A percentile compares a stretch with the other conserved stretches of the same genome.
These are phyloP conservation scores for Drosophila rhopaloa DNA, from an alignment of 1,140 invertebrate species.

Conservation along the genomic window DNA sequence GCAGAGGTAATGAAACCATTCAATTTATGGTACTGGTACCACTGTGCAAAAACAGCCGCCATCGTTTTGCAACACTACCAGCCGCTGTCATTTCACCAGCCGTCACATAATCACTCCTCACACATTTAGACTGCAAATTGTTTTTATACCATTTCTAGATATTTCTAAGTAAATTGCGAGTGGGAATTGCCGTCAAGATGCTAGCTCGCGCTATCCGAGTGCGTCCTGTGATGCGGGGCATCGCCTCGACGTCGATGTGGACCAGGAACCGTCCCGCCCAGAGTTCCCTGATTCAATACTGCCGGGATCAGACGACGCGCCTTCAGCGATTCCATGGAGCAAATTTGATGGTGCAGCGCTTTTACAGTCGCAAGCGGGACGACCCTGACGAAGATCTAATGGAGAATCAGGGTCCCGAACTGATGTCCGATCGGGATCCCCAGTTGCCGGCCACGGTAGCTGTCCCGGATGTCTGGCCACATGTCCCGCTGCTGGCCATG, in stretches of 20 bases:
- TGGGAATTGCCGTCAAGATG: slow-evolving; percentile 44
- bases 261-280: slow-evolving; percentile 39
- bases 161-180: slow-evolving; percentile 42
- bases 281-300: slow-evolving; percentile 42
- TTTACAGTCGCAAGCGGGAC: slow-evolving; percentile 53
- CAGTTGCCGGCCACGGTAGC: slow-evolving; percentile 94
- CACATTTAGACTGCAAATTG: slow-evolving; percentile 43
- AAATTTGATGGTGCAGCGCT: slow-evolving; percentile 44
- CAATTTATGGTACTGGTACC: not conserved
- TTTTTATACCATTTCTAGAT: slow-evolving; percentile 43
- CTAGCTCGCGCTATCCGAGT: slow-evolving; percentile 59
- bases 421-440: slow-evolving; percentile 49
- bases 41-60: slow-evolving; percentile 4
- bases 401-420: slow-evolving; percentile 39
- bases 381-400: slow-evolving; percentile 52
- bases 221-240: slow-evolving; percentile 55
- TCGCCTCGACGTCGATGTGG: slow-evolving; percentile 47
- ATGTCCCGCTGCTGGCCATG: slow-evolving; percentile 97
- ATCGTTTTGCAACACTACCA: slow-evolving; percentile 20
- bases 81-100: slow-evolving; percentile 60
- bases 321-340: slow-evolving; percentile 42
- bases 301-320: slow-evolving; percentile 21
- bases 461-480: slow-evolving; percentile 98
- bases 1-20: not conserved
- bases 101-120: slow-evolving; percentile 71